Base-by-base conservation (phyloP, 2,888 invertebrate species). In the Cantharis rufa region DNA sequence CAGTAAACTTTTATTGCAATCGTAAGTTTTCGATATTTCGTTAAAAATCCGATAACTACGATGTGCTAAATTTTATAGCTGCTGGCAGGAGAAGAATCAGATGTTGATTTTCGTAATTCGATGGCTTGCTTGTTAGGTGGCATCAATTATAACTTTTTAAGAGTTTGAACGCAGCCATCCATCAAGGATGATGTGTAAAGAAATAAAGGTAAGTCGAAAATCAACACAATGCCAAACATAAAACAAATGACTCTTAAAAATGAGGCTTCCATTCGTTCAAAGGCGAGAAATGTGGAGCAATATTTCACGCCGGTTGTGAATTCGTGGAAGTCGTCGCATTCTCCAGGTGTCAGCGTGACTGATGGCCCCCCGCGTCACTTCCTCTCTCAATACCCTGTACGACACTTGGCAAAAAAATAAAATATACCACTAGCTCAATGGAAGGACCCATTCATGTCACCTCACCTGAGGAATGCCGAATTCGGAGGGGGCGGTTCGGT, bases 261-360 rank as follows among this genome's bases (percentile, higher is more conserved):
- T 84, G 83, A 82, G 82, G 78, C 79, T 82, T 69, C 80, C 77
- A 80, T 82, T 75, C 81, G 81, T 82, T 83, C 81, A 83, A 83
- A 83, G 82, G 82, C 83, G 82, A 83, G 84, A 83, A 83, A 84
- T 83, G 82, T 82, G 81, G 83, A 81, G 83, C 83, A 79, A 84
- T 84, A 84, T 83, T 84, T 84, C 83, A 84, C 83, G 83, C 82
- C 83, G 82, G 84, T 84, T 84, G 85, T 84, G 85, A 85, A 86
- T 86, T 86, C 86, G 86, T 85, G 84, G 86, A 86, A 86, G 86
- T 86, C 86, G 85, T 86, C 84, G 85, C 85, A 86, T 86, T 85
- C 85, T 86, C 85, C 86, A 86, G 86, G 86, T 86, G 86, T 86
- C 86, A 86, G 85, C 84, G 86, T 86, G 86, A 86, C 86, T 86